Evolutionary conservation across 2,888 invertebrate genomes (phyloP).

Genomic region (Trissonchulus sp.): DNA sequence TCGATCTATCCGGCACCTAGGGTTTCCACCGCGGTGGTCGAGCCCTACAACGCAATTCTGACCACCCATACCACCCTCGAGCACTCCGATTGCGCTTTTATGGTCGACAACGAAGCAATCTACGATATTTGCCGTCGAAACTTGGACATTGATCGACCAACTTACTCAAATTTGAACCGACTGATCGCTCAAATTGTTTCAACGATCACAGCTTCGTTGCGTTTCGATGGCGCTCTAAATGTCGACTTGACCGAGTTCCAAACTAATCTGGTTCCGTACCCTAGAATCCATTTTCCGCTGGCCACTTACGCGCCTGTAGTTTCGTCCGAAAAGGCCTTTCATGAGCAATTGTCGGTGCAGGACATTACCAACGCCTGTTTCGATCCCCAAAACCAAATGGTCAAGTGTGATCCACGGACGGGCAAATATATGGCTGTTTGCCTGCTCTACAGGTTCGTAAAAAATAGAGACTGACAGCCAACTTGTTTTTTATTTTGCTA

Average conservation of each 20-base stretch:
- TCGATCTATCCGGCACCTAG: slow-evolving; percentile 75
- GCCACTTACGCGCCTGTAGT: too few species aligned
- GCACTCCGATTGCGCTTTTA: too few species aligned
- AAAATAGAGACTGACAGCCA: too few species aligned
- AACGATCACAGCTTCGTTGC: slow-evolving; percentile 47
- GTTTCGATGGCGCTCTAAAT: slow-evolving; percentile 55
- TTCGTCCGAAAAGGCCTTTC: neutral
- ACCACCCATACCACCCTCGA: too few species aligned
- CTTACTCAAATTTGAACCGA: slow-evolving; percentile 79
- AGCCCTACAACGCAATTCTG: slow-evolving; percentile 90
- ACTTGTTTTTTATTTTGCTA: too few species aligned
- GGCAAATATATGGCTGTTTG: too few species aligned
- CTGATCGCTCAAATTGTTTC: slow-evolving; percentile 65
- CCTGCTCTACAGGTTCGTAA: slow-evolving; percentile 53
- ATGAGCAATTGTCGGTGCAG: too few species aligned
- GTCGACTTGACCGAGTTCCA: slow-evolving; percentile 57
- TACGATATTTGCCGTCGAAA: too few species aligned
- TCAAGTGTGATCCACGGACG: too few species aligned
- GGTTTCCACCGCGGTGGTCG: slow-evolving; percentile 81
- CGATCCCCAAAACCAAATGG: slow-evolving; percentile 63
- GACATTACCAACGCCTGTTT: too few species aligned
- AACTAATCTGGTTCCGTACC: slow-evolving; percentile 54
- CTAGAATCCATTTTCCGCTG: slow-evolving; percentile 36
- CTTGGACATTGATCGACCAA: slow-evolving; percentile 70
- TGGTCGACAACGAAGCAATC: too few species aligned